phyloP scores from a whole-genome alignment of 2,113 vertebrate genomes.

The Antechinus flavipes region DNA sequence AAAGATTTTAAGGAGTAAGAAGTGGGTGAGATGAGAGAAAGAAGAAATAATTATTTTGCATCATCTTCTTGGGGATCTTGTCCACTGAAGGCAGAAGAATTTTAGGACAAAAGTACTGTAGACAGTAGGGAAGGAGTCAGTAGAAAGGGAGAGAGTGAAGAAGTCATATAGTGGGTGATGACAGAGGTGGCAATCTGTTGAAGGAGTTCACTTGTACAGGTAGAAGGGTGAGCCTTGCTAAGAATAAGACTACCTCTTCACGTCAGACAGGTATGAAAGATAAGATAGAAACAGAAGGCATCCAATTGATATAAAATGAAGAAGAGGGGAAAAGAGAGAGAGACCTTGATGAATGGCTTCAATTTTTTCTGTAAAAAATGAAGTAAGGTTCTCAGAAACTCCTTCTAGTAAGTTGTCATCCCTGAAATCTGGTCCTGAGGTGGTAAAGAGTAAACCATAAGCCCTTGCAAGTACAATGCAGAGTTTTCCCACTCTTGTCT shows the following conservation, averaged over 20 bases:
- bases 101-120: not conserved
- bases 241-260: not conserved
- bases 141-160: not conserved
- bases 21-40: not conserved
- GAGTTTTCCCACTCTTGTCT: not conserved
- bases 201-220: not conserved
- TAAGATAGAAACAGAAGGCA: not conserved
- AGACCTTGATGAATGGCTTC: not conserved
- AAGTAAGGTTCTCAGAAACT: not conserved
- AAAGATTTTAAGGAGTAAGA: not conserved
- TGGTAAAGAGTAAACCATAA: constrained; percentile 22
- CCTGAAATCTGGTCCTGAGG: not conserved
- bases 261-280: not conserved
- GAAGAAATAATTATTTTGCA: not conserved
- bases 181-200: not conserved
- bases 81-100: not conserved
- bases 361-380: not conserved
- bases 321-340: not conserved
- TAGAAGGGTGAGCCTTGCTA: not conserved
- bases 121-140: not conserved
- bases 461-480: constrained; percentile 10
- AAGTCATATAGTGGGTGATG: not conserved
- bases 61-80: not conserved
- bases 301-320: not conserved
- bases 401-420: not conserved